A percentile compares a stretch with the other conserved stretches of the same genome.
Evolutionary conservation across 1,140 invertebrate species (phyloP).

Genomic region (Subanguina moxae): DNA sequence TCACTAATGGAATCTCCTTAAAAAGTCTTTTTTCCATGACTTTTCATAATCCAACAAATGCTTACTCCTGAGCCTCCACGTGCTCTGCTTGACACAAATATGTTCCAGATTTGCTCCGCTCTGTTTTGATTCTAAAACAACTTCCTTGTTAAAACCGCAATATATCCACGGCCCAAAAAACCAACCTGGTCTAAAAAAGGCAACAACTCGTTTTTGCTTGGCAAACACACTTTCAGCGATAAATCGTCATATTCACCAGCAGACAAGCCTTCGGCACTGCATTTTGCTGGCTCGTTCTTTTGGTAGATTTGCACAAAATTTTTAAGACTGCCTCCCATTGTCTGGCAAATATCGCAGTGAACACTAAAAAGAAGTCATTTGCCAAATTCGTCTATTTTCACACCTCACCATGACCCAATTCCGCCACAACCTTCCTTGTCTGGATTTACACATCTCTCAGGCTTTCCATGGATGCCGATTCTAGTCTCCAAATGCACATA

Average conservation of each 20-base stretch:
- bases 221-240: slow-evolving; percentile 55
- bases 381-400: background rate
- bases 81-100: slow-evolving; percentile 57
- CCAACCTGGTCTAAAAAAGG: slow-evolving; percentile 56
- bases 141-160: slow-evolving; percentile 13
- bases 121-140: slow-evolving; percentile 51
- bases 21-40: too few relatives aligned
- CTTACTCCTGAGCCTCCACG: slow-evolving; percentile 53
- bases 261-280: slow-evolving; percentile 47
- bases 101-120: slow-evolving; percentile 56
- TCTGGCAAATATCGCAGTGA: slow-evolving; percentile 57
- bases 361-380: slow-evolving; percentile 54
- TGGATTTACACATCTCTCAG: slow-evolving; percentile 57
- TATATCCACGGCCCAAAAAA: background rate
- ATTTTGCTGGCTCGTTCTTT: slow-evolving; percentile 52
- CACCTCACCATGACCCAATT: slow-evolving; percentile 55
- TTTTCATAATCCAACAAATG: too few relatives aligned
- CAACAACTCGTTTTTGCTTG: slow-evolving; percentile 55
- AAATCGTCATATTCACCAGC: slow-evolving; percentile 53
- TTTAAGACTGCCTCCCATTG: slow-evolving; percentile 50
- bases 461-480: slow-evolving; percentile 58
- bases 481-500: slow-evolving; percentile 57
- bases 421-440: slow-evolving; percentile 57
- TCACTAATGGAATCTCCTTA: slow-evolving; percentile 43
- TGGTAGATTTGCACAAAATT: slow-evolving; percentile 59